phyloP scores from a whole-genome alignment of 2,113 vertebrate genomes.

The Orientallactaga bullata region DNA sequence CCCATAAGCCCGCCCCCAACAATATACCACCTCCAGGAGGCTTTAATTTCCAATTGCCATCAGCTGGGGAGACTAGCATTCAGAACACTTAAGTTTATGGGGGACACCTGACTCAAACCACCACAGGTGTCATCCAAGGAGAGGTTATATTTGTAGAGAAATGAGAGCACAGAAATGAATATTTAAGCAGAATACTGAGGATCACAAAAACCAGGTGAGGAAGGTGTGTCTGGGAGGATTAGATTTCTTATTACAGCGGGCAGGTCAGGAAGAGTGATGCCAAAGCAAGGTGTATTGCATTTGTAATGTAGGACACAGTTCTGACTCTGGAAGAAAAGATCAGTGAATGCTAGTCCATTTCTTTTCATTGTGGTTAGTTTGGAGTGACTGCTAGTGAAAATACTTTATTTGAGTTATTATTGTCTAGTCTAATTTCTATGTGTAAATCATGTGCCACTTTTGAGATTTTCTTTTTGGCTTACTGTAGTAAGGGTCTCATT shows the following conservation, averaged over 20 bases:
- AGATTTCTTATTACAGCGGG: neutral
- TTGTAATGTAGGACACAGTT: neutral
- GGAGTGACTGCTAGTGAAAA: neutral
- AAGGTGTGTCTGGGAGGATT: neutral
- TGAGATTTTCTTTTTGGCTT: neutral
- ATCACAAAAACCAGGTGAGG: neutral
- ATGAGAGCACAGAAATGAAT: neutral
- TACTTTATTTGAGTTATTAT: neutral
- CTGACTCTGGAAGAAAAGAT: neutral
- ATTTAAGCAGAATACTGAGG: neutral
- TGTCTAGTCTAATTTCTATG: neutral
- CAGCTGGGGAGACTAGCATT: no score
- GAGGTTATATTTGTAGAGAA: neutral
- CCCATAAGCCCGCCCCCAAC: no score
- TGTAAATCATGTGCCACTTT: neutral
- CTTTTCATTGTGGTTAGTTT: neutral
- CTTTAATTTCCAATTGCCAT: no score
- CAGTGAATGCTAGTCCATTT: neutral
- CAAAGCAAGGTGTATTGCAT: neutral
- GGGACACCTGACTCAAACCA: no score
- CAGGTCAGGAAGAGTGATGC: neutral
- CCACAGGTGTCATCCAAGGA: neutral
- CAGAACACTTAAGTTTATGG: no score
- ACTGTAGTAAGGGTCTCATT: no score
- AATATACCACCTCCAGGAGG: no score